Evolutionary conservation across 1,140 invertebrate genomes (phyloP).

Genomic region (Ips typographus): DNA sequence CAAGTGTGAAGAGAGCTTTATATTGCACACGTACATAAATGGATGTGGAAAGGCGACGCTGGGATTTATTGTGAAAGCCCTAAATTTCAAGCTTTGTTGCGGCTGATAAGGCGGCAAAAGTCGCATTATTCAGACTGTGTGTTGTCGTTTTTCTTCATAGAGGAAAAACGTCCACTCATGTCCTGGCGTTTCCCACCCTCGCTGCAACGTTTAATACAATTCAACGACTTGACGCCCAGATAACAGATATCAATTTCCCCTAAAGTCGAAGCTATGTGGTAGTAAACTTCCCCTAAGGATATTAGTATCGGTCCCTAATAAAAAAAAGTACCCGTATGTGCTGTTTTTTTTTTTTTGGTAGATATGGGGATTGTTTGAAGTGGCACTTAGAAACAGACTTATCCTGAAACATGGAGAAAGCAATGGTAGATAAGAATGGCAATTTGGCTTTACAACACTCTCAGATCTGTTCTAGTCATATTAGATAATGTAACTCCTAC

Average conservation of each 20-base stretch:
- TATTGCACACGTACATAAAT: no score
- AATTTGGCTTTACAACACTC: no score
- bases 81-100: neutral
- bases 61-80: neutral
- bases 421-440: no score
- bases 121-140: neutral
- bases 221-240: conserved; percentile 32
- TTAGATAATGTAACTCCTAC: no score
- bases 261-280: conserved; percentile 20
- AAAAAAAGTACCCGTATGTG: conserved; percentile 31
- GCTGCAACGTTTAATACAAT: conserved; percentile 32
- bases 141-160: neutral
- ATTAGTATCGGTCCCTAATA: conserved; percentile 28
- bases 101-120: neutral
- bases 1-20: neutral
- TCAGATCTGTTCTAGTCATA: no score
- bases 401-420: no score
- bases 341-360: conserved; percentile 19
- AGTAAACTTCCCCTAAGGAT: conserved; percentile 26
- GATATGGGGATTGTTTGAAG: conserved; percentile 10
- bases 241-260: conserved; percentile 35
- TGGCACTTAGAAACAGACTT: neutral
- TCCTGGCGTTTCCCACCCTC: conserved; percentile 7
- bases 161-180: neutral
- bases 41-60: neutral